Conservation (phyloP, 2,888 invertebrate genomes). For the Melipona beecheii region DNA sequence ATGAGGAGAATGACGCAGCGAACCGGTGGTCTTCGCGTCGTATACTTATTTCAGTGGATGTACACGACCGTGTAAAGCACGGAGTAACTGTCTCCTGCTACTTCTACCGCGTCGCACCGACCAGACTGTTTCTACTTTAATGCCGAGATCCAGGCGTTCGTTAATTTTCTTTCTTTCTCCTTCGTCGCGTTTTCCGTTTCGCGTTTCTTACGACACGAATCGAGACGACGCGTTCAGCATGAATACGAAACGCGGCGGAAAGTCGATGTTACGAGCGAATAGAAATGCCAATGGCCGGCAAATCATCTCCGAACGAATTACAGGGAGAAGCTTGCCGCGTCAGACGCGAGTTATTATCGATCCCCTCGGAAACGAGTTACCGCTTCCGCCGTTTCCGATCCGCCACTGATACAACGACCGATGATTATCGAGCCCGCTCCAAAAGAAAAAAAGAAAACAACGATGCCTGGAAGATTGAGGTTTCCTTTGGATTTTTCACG, state of each 20-base stretch:
- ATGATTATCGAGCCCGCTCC: conserved; percentile 30
- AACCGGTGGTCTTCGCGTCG: conserved; percentile 18
- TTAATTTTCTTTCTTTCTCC: conserved; percentile 59
- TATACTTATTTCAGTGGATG: conserved; percentile 72
- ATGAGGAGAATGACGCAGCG: background rate
- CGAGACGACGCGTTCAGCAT: no score
- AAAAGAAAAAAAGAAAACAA: background rate
- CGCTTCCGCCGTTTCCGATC: conserved; percentile 35
- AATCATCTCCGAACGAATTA: conserved; percentile 39
- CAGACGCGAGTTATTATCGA: conserved; percentile 39
- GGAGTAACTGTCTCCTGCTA: no score
- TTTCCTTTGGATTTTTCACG: background rate
- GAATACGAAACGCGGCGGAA: background rate
- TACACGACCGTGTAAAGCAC: conserved; percentile 67
- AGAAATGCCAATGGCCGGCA: conserved; percentile 36
- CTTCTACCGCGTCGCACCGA: no score
- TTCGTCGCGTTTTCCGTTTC: background rate
- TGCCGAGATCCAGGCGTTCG: conserved; percentile 47
- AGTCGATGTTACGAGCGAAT: conserved; percentile 25
- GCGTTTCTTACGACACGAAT: background rate
- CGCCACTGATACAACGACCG: conserved; percentile 22
- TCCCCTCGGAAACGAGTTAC: conserved; percentile 38
- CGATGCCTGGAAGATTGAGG: conserved; percentile 21
- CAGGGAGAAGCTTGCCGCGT: conserved; percentile 25
- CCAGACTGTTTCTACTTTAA: conserved; percentile 54